Conservation (phyloP, 2,797 vertebrate species). For the Dallia pectoralis region DNA sequence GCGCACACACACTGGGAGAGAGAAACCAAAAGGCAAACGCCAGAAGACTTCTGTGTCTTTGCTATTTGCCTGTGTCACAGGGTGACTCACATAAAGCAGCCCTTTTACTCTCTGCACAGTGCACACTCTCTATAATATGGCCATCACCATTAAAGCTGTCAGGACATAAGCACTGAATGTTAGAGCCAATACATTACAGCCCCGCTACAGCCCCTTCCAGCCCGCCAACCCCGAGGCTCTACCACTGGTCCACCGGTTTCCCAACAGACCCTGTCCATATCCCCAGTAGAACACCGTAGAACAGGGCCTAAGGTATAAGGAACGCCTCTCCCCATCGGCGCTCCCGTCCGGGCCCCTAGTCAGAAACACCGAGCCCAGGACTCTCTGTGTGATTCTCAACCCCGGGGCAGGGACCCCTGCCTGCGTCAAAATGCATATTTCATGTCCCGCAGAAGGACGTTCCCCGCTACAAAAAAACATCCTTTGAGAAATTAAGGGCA, state of each 20-base stretch:
- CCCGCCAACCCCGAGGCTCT: slow-evolving; percentile 27
- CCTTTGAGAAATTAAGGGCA: slow-evolving; percentile 25
- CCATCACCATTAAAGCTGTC: slow-evolving; percentile 84
- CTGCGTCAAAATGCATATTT: slow-evolving; percentile 33
- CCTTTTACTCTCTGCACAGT: slow-evolving; percentile 54
- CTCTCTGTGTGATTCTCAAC: slow-evolving; percentile 45
- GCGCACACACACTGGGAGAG: slow-evolving; percentile 2
- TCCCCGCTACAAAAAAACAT: slow-evolving; percentile 25
- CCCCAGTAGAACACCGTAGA: background rate
- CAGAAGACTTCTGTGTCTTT: slow-evolving; percentile 25
- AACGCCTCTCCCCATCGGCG: slow-evolving; percentile 14
- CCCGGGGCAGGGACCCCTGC: slow-evolving; percentile 8
- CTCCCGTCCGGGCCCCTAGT: slow-evolving; percentile 11
- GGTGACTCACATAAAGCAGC: slow-evolving; percentile 48
- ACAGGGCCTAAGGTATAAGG: background rate
- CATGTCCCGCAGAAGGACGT: slow-evolving; percentile 25
- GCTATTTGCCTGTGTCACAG: slow-evolving; percentile 36
- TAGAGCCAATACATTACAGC: slow-evolving; percentile 74
- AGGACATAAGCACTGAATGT: slow-evolving; percentile 71
- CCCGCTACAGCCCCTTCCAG: slow-evolving; percentile 50
- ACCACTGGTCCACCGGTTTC: slow-evolving; percentile 2
- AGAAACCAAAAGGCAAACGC: slow-evolving; percentile 21
- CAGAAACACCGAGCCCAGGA: background rate
- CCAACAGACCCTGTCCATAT: background rate
- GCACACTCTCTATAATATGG: slow-evolving; percentile 80